A percentile compares a stretch with the other conserved stretches of the same genome.
phyloP scores from a whole-genome alignment of 2,888 invertebrate genomes.

The Lithosia quadra region DNA sequence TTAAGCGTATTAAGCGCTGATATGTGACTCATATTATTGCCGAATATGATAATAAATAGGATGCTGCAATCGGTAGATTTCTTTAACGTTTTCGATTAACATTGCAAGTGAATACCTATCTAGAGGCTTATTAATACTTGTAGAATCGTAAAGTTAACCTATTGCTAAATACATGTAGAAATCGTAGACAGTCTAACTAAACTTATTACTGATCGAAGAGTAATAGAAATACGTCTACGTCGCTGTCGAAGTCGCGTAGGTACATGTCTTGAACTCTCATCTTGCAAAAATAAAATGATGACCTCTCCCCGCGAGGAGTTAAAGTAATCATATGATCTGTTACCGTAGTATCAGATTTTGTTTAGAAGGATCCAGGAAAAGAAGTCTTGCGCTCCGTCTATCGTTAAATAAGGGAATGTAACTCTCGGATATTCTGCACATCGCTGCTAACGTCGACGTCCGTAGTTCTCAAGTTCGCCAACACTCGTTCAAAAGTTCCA shows the following conservation, averaged over 20 bases:
- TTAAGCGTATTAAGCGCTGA: conserved; percentile 49
- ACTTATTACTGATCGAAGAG: conserved; percentile 71
- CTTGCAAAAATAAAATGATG: conserved; percentile 62
- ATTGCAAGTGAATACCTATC: conserved; percentile 56
- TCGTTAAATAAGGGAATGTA: conserved; percentile 47
- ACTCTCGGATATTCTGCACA: conserved; percentile 42
- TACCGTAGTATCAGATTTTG: conserved; percentile 23
- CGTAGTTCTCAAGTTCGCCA: conserved; percentile 19
- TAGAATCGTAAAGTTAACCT: conserved; percentile 74
- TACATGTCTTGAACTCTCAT: conserved; percentile 54
- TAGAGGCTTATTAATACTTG: conserved; percentile 64
- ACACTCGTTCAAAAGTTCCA: conserved; percentile 27
- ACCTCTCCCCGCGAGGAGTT: conserved; percentile 45
- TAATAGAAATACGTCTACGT: conserved; percentile 66
- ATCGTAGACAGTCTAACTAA: conserved; percentile 72
- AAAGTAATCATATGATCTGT: conserved; percentile 37
- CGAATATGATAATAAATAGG: conserved; percentile 42
- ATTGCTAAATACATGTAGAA: conserved; percentile 77
- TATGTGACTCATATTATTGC: conserved; percentile 52
- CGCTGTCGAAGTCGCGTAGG: conserved; percentile 50
- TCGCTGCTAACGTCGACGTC: conserved; percentile 34
- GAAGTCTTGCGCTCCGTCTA: conserved; percentile 31
- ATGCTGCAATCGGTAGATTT: conserved; percentile 55
- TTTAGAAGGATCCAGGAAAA: conserved; percentile 27
- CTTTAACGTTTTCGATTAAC: conserved; percentile 50